Conservation (phyloP, 2,888 invertebrate genomes). For the Helicoverpa assulta region DNA sequence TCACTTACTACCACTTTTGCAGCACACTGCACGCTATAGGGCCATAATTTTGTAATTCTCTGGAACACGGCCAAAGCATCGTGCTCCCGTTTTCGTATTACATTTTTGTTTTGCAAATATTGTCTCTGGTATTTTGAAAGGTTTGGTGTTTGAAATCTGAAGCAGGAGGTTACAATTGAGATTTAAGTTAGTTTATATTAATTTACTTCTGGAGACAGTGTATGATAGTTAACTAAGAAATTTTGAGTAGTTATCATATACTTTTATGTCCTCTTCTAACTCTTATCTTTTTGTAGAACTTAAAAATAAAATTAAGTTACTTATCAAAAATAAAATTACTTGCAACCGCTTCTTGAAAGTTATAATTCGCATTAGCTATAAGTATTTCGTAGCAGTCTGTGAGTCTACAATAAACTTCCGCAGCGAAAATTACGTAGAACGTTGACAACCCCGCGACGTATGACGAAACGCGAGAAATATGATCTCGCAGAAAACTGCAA, state of each 20-base stretch:
- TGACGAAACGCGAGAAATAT: constrained; percentile 9
- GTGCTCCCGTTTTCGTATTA: constrained; percentile 36
- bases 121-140: constrained; percentile 31
- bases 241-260: no score
- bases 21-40: constrained; percentile 10
- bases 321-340: no score
- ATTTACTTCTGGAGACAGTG: no score
- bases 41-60: constrained; percentile 31
- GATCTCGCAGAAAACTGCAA: constrained; percentile 5
- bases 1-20: constrained; percentile 22
- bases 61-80: constrained; percentile 43
- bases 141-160: constrained; percentile 13
- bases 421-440: constrained; percentile 34
- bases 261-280: no score
- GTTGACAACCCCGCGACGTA: constrained; percentile 19
- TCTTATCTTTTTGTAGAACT: no score
- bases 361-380: neutral
- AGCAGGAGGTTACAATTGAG: neutral
- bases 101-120: constrained; percentile 52
- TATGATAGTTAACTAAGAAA: no score
- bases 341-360: neutral
- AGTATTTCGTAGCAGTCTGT: neutral
- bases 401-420: constrained; percentile 5
- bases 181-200: no score
- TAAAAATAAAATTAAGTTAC: no score